These are phyloP conservation scores for Mesocentrotus franciscanus DNA, from an alignment of 53 echinoderm and acorn worm genomes.

Conservation along the genomic window DNA sequence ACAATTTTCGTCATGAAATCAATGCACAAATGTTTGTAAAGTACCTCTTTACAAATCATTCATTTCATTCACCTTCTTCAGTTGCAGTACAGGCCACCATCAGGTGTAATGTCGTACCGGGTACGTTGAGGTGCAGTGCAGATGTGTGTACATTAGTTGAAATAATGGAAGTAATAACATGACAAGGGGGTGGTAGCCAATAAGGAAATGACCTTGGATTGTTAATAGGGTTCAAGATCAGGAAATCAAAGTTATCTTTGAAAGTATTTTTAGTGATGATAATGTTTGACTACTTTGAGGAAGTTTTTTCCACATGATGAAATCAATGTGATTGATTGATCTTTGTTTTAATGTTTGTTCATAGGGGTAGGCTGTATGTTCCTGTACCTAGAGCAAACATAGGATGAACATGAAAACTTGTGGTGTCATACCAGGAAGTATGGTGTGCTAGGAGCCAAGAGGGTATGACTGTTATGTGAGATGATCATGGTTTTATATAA, in stretches of 20 bases:
- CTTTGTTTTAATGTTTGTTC: neutral
- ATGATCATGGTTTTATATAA: too few species aligned
- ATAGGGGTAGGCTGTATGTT: neutral
- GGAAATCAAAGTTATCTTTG: neutral
- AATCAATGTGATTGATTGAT: neutral
- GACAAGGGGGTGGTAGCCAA: neutral
- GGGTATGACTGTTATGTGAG: neutral
- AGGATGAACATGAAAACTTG: neutral
- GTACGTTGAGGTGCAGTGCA: too few species aligned
- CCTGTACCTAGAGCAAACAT: neutral
- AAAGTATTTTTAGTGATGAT: neutral
- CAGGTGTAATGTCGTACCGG: too few species aligned
- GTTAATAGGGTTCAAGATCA: neutral
- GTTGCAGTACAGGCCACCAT: too few species aligned
- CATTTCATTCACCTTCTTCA: too few species aligned
- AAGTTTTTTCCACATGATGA: slow-evolving; percentile 6
- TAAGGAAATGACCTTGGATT: neutral
- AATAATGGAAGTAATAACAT: neutral
- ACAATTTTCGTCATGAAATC: too few species aligned
- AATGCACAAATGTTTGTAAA: too few species aligned
- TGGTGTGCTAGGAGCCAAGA: neutral
- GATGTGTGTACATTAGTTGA: too few species aligned
- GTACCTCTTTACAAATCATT: too few species aligned
- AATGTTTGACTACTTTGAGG: neutral
- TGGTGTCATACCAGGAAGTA: neutral